A percentile compares a stretch with the other conserved stretches of the same genome.
These are phyloP conservation scores for Mactromeris polynyma DNA, from an alignment of 2,888 invertebrate species.

Conservation along the genomic window DNA sequence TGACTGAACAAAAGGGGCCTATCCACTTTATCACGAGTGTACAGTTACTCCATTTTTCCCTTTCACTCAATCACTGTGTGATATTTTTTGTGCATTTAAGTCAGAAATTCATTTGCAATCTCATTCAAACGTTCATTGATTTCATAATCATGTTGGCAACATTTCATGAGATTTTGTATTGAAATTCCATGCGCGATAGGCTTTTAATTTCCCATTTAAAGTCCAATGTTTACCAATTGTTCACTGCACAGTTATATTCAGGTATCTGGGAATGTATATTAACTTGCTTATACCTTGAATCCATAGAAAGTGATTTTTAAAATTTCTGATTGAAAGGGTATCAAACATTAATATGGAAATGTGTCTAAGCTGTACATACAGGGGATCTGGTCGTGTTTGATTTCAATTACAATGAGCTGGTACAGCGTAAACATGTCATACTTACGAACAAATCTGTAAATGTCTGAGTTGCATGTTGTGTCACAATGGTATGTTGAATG, in stretches of 20 bases:
- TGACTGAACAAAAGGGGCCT: neutral
- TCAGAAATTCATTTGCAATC: neutral
- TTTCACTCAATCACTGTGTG: neutral
- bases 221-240: neutral
- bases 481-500: neutral
- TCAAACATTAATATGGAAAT: neutral
- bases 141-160: neutral
- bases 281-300: neutral
- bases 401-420: neutral
- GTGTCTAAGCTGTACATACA: neutral
- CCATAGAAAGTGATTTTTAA: neutral
- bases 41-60: neutral
- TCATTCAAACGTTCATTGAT: slow-evolving; percentile 15
- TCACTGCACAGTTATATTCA: neutral
- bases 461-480: neutral
- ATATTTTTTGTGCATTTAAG: neutral
- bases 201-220: slow-evolving; percentile 20
- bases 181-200: neutral
- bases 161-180: neutral
- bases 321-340: neutral
- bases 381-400: neutral
- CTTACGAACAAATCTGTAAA: neutral
- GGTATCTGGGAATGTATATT: neutral
- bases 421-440: neutral
- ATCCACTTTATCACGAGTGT: neutral